Percentiles rank a stretch among this genome's conserved stretches.
phyloP scores from a whole-genome alignment of 2,113 vertebrate genomes.

The Coturnix japonica region DNA sequence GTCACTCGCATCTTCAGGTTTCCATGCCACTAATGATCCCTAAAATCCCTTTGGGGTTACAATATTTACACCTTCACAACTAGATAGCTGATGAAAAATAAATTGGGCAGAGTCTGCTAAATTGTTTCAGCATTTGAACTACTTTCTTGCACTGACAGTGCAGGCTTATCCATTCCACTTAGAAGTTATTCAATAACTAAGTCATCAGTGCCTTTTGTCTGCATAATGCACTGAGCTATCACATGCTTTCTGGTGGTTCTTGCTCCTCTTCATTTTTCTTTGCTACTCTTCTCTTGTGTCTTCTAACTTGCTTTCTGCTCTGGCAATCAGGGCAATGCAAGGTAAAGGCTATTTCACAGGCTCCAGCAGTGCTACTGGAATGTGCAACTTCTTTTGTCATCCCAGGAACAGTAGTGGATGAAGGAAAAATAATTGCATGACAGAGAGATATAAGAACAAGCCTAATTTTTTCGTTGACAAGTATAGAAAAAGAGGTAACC shows the following conservation, averaged over 20 bases:
- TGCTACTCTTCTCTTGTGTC: not conserved
- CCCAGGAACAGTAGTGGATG: not conserved
- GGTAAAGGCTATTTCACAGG: not conserved
- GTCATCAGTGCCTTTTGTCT: not conserved
- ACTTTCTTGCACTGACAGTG: not conserved
- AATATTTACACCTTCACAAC: conserved; percentile 6
- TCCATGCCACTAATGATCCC: not conserved
- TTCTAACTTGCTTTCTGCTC: not conserved
- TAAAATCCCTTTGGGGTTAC: conserved; percentile 11
- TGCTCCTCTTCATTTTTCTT: not conserved
- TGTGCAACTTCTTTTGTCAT: not conserved
- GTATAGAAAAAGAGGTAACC: not conserved
- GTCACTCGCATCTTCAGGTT: conserved; percentile 3
- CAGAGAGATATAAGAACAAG: not conserved
- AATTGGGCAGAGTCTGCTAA: conserved; percentile 1
- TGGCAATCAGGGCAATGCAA: not conserved
- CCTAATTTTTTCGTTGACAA: not conserved
- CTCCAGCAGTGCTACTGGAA: not conserved
- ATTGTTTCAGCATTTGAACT: conserved; percentile 23
- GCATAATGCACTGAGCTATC: not conserved
- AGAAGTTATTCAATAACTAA: not conserved
- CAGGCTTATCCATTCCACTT: not conserved
- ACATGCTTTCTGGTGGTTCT: not conserved
- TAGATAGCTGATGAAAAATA: not conserved
- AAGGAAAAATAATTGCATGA: not conserved